phyloP scores from a whole-genome alignment of 2,113 vertebrate species.

The Perognathus longimembris region DNA sequence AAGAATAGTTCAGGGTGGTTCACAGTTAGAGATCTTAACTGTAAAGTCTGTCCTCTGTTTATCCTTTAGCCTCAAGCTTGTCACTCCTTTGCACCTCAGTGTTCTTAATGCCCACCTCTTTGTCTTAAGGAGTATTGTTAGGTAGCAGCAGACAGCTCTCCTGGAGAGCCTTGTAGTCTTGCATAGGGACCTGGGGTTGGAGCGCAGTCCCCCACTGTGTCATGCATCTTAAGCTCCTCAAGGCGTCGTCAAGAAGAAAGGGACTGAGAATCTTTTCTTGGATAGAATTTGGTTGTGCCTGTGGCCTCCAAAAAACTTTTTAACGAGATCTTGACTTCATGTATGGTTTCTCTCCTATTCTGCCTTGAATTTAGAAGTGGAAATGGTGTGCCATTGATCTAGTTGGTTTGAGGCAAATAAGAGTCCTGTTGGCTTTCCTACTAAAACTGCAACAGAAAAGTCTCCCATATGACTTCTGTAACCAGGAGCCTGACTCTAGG shows the following conservation, averaged over 20 bases:
- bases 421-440: neutral
- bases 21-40: neutral
- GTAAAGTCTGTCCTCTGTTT: neutral
- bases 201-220: neutral
- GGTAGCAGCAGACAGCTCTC: too few relatives aligned
- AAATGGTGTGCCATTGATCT: neutral
- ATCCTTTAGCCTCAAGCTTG: neutral
- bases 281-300: fast-evolving
- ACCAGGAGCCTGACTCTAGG: neutral
- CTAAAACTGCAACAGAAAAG: neutral
- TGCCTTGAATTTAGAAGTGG: neutral
- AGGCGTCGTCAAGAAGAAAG: fast-evolving
- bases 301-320: neutral
- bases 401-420: neutral
- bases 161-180: neutral
- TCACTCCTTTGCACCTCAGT: neutral
- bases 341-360: neutral
- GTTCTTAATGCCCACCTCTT: neutral
- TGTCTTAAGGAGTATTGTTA: neutral
- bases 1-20: neutral
- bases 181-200: neutral
- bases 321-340: neutral
- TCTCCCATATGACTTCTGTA: neutral
- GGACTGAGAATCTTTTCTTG: neutral
- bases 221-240: neutral